phyloP scores from a whole-genome alignment of 2,797 vertebrate genomes.

The Aldrovandia affinis region DNA sequence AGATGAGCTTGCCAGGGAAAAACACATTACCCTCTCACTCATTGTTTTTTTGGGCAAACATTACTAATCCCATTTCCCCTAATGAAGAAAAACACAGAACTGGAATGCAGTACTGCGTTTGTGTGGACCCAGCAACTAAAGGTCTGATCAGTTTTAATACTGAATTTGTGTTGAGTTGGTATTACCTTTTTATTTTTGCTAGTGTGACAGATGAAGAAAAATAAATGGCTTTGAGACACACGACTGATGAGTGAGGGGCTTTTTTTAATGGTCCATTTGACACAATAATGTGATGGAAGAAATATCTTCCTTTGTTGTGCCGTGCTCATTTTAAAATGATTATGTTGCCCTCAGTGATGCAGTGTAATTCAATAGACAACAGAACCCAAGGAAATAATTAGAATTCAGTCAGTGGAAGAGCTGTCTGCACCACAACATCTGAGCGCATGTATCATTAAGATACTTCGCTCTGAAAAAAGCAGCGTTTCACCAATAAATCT shows the following conservation, averaged over 20 bases:
- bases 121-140: neutral
- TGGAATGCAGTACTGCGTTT: neutral
- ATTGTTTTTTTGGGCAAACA: slow-evolving; percentile 16
- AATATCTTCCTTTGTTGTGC: slow-evolving; percentile 40
- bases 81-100: slow-evolving; percentile 15
- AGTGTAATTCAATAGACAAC: slow-evolving; percentile 45
- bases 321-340: slow-evolving; percentile 52
- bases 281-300: slow-evolving; percentile 45
- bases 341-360: slow-evolving; percentile 46
- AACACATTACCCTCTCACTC: slow-evolving; percentile 21
- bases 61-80: slow-evolving; percentile 23
- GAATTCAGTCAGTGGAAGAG: slow-evolving; percentile 35
- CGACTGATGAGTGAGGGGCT: neutral
- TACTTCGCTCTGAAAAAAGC: neutral
- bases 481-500: neutral
- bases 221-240: neutral
- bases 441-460: too few relatives aligned
- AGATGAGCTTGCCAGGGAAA: slow-evolving; percentile 9
- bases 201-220: neutral
- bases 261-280: slow-evolving; percentile 20
- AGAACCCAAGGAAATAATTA: slow-evolving; percentile 45
- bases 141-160: slow-evolving; percentile 4
- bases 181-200: neutral
- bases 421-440: slow-evolving; percentile 10
- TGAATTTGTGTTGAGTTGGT: neutral